Evolutionary conservation across 2,797 vertebrate genomes (phyloP).

Genomic region (Hydrolagus colliei): DNA sequence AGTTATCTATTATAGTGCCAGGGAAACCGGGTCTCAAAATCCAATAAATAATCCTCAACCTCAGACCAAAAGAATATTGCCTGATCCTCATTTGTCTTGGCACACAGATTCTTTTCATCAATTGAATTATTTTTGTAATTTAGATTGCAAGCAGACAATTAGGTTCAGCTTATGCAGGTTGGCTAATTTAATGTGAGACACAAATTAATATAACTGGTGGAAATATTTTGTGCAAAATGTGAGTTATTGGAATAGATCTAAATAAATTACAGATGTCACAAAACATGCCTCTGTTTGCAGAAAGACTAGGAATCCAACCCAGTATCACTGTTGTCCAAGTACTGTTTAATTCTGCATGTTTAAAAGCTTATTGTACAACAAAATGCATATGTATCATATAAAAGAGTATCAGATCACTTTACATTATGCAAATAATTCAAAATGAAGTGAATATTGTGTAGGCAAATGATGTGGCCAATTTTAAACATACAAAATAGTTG

Average conservation of each 20-base stretch:
- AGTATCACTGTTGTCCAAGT: too few species aligned
- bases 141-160: background rate
- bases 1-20: background rate
- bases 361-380: background rate
- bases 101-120: background rate
- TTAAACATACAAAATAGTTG: too few species aligned
- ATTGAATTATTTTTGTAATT: background rate
- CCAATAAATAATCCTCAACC: background rate
- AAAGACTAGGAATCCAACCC: background rate
- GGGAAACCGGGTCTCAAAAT: background rate
- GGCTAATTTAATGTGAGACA: background rate
- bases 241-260: background rate
- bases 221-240: background rate
- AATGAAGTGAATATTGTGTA: too few species aligned
- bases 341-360: background rate
- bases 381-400: too few species aligned
- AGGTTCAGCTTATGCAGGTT: background rate
- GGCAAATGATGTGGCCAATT: too few species aligned
- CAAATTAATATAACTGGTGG: background rate
- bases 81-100: background rate
- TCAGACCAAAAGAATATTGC: background rate
- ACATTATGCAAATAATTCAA: too few species aligned
- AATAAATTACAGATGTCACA: background rate
- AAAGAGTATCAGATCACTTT: too few species aligned
- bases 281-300: background rate